Conservation (phyloP, 2,113 vertebrate genomes). For the Clarias macrocephalus region DNA sequence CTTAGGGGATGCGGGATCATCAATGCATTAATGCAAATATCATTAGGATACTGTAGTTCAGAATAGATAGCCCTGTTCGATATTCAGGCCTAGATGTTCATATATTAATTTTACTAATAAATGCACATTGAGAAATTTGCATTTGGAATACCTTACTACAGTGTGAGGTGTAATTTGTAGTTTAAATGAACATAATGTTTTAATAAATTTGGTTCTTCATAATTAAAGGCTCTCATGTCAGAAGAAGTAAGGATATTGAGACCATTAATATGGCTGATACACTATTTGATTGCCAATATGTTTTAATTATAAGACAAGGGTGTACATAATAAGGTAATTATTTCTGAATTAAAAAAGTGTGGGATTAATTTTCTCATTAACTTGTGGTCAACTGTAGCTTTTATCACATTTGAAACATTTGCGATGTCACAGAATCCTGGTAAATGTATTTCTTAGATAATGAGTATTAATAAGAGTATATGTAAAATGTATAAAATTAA, state of each 20-base stretch:
- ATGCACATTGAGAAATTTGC: background rate
- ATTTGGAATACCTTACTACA: background rate
- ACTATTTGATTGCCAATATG: background rate
- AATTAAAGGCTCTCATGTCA: background rate
- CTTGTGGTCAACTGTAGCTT: background rate
- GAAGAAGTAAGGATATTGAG: background rate
- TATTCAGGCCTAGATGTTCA: background rate
- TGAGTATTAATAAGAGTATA: no score
- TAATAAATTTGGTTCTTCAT: background rate
- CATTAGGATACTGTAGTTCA: background rate
- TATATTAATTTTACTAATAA: background rate
- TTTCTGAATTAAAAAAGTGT: background rate
- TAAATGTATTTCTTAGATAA: background rate
- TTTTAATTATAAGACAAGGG: background rate
- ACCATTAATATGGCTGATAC: background rate
- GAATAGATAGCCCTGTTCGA: background rate
- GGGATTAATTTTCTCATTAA: background rate
- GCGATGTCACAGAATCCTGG: background rate
- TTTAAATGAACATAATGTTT: background rate
- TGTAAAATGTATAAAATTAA: no score
- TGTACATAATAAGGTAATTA: background rate
- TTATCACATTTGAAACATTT: background rate
- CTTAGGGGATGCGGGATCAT: no score
- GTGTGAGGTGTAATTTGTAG: background rate
- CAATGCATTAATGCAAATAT: no score